Conservation (phyloP, 2,888 invertebrate species). For the Polydrusus pterygomalis region DNA sequence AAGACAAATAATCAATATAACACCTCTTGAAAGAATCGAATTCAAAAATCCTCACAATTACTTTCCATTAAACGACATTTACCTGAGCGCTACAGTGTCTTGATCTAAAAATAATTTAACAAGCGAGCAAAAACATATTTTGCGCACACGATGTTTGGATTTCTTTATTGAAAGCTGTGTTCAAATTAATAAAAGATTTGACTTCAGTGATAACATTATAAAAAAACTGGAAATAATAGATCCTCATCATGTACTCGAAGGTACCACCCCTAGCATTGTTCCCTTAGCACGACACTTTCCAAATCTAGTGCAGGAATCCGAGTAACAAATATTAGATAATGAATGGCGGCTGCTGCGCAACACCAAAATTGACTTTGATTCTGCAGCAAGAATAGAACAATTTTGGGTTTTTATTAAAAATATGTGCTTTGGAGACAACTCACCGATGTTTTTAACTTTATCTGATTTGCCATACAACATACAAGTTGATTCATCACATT, state of each 20-base stretch:
- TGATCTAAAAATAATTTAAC: slow-evolving; percentile 1
- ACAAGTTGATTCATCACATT: too few species aligned
- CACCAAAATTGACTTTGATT: neutral
- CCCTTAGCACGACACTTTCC: slow-evolving; percentile 14
- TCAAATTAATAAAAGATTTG: slow-evolving; percentile 30
- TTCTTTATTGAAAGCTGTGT: slow-evolving; percentile 20
- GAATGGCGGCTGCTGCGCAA: slow-evolving; percentile 24
- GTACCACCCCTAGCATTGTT: slow-evolving; percentile 6
- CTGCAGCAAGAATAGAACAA: too few species aligned
- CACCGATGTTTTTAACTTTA: too few species aligned
- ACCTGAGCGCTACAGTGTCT: slow-evolving; percentile 21
- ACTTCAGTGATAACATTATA: slow-evolving; percentile 17
- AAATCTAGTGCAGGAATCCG: slow-evolving; percentile 4
- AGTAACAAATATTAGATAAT: slow-evolving; percentile 8
- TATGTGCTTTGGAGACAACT: too few species aligned
- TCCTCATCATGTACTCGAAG: slow-evolving; percentile 9
- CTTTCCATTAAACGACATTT: slow-evolving; percentile 15
- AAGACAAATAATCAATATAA: slow-evolving; percentile 26
- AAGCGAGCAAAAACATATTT: slow-evolving; percentile 4
- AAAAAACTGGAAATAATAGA: slow-evolving; percentile 18
- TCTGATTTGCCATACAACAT: too few species aligned
- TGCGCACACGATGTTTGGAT: slow-evolving; percentile 15
- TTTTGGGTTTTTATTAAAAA: too few species aligned
- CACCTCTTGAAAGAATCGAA: slow-evolving; percentile 21
- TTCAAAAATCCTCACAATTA: slow-evolving; percentile 27